Percentiles rank a stretch among this genome's conserved stretches.
Evolutionary conservation across 2,797 vertebrate species (phyloP).

Genomic region (Peromyscus aztecus): DNA sequence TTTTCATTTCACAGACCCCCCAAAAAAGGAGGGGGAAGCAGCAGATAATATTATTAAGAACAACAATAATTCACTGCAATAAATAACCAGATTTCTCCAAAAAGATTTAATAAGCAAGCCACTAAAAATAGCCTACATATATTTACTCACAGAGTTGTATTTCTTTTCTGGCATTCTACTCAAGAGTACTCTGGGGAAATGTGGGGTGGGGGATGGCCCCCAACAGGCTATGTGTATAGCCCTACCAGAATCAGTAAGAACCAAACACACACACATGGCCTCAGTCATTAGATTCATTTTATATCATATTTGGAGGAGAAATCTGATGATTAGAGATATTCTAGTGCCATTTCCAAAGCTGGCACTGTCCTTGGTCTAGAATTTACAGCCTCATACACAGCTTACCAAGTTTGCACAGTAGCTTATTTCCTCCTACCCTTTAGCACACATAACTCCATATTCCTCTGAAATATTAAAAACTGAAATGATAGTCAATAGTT

Average conservation of each 20-base stretch:
- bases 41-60: constrained; percentile 27
- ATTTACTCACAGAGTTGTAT: constrained; percentile 30
- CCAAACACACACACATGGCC: background rate
- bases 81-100: background rate
- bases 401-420: background rate
- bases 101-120: background rate
- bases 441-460: background rate
- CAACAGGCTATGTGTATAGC: background rate
- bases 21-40: constrained; percentile 83
- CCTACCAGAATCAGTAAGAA: background rate
- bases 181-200: background rate
- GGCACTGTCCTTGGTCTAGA: background rate
- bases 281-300: background rate
- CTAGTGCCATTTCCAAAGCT: background rate
- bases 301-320: constrained; percentile 40
- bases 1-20: constrained; percentile 97
- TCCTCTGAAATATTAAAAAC: constrained; percentile 37
- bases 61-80: background rate
- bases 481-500: constrained; percentile 6
- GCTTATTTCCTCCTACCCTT: constrained; percentile 4
- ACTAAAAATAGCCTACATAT: background rate
- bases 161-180: background rate
- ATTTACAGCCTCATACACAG: background rate
- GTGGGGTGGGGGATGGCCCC: no score
- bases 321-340: constrained; percentile 20